A percentile compares a stretch with the other conserved stretches of the same genome.
Evolutionary conservation across 37 sponge, comb jelly and placozoan species (phyloP).

Genomic region (Ephydatia muelleri): DNA sequence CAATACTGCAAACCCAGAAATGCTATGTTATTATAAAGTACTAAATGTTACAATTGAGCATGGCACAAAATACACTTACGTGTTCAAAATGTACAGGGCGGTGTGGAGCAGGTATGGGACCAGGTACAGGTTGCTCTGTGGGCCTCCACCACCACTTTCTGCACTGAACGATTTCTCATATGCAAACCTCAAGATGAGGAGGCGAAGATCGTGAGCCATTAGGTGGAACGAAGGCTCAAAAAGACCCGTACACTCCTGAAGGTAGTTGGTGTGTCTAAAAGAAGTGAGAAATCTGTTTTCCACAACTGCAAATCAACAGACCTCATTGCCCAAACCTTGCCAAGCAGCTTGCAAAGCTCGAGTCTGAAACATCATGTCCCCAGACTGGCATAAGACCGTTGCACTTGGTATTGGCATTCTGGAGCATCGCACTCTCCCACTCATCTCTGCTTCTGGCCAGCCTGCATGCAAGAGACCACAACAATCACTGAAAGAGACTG

Average conservation of each 20-base stretch:
- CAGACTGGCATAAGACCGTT: conserved; percentile 94
- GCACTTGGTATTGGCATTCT: conserved; percentile 93
- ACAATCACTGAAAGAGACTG: not conserved
- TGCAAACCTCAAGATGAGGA: conserved; percentile 81
- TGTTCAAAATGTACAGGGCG: conserved; percentile 74
- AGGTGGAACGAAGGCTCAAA: conserved; percentile 69
- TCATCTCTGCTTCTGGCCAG: conserved; percentile 81
- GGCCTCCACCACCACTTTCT: conserved; percentile 93
- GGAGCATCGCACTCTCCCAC: conserved; percentile 94
- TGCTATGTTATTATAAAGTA: too few relatives aligned
- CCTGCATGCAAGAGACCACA: conserved; percentile 31
- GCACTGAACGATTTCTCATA: conserved; percentile 89
- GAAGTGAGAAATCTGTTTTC: not conserved
- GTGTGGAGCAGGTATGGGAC: conserved; percentile 81
- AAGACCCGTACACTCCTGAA: conserved; percentile 77
- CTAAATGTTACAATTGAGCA: too few relatives aligned
- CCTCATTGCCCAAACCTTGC: conserved; percentile 35
- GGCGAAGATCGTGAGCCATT: conserved; percentile 73
- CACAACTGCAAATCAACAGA: too few relatives aligned
- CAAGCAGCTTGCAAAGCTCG: conserved; percentile 59
- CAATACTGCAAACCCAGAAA: too few relatives aligned
- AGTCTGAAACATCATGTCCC: conserved; percentile 88
- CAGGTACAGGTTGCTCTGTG: conserved; percentile 86
- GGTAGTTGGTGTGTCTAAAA: conserved; percentile 64
- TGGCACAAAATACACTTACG: conserved; percentile 51